These are phyloP conservation scores for Noctua pronuba DNA, from an alignment of 2,888 invertebrate species.

Conservation along the genomic window DNA sequence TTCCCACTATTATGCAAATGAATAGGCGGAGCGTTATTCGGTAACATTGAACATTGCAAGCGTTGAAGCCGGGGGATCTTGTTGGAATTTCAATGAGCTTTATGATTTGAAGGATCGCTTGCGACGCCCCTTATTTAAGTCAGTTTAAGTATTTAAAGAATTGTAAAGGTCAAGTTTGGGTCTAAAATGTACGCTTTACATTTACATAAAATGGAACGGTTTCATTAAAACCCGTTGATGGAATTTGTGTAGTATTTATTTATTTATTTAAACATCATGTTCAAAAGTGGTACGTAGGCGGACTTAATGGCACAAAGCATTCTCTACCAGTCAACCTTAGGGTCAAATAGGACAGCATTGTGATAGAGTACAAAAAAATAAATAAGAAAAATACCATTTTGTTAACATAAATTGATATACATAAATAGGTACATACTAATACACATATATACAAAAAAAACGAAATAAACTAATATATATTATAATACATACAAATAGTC, in stretches of 20 bases:
- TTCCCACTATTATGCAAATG: conserved; percentile 63
- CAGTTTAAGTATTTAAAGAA: conserved; percentile 61
- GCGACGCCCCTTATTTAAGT: conserved; percentile 50
- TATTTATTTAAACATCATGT: too few species aligned
- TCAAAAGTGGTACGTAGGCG: too few species aligned
- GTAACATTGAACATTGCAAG: conserved; percentile 55
- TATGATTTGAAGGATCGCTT: conserved; percentile 51
- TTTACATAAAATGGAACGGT: conserved; percentile 55
- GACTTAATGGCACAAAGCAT: too few species aligned
- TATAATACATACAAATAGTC: too few species aligned
- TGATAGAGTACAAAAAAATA: too few species aligned
- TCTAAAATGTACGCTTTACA: conserved; percentile 40
- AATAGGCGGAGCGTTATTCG: conserved; percentile 36
- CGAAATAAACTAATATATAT: too few species aligned
- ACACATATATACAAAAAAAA: too few species aligned
- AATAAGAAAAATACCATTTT: too few species aligned
- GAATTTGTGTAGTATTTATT: conserved; percentile 4
- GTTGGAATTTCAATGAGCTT: conserved; percentile 62
- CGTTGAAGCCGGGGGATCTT: conserved; percentile 46
- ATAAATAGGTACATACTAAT: too few species aligned
- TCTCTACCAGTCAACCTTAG: too few species aligned
- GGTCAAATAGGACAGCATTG: too few species aligned
- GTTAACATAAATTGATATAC: too few species aligned
- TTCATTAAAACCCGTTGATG: conserved; percentile 47
- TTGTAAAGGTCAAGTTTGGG: conserved; percentile 61